Base-by-base conservation (phyloP, 2,797 vertebrate species). In the Emydoidea blandingii region DNA sequence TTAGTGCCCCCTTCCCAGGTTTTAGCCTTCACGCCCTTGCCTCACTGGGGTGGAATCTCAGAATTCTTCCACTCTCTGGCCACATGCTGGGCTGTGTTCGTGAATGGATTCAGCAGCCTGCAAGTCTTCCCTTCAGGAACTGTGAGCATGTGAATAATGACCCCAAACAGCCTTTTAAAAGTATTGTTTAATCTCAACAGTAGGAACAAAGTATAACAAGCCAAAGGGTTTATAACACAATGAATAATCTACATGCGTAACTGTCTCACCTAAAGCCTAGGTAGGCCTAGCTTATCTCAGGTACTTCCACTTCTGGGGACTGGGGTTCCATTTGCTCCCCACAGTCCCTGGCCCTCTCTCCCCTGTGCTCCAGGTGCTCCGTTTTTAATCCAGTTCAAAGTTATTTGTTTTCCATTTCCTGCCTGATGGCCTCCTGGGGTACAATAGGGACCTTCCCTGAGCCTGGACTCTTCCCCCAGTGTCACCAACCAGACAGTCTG, bases 401-500 rank as follows among this genome's bases (percentile, higher is more conserved):
- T 18, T 41, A 3, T 72, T 72, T 41, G 68, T 41, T 72, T 72
- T 41, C 68, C 19, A 6, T 41, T 72, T 72, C 68, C 68, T 41
- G 68, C n/a, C 37, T 72, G n/a, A 37, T 72, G 19, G 37, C 21
- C n/a, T 68, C 65, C n/a, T 21, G 18, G 37, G 65, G n/a, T 5
- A 68, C 12, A 37, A 68, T 10, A 68, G 62, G 62, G 16, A 68
- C n/a, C n/a, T 37, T n/a, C 16, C 7, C 62, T 65, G 62, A n/a
- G 15, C 34, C 59, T 62, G 31, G 62, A 65, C 76, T 14, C 31
- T n/a, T 50, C 54, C 76, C 74, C 62, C 19, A 0, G 79, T 4
- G 9, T 68, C 49, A 1, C 14, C 72, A 49, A 50, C 41, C 59
- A 0, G 8, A 52, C 62, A 21, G 68, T 12, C 0, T 0, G 9